Percentiles rank a stretch among this genome's conserved stretches.
Conservation (phyloP, 2,113 vertebrate species). For the Cercopithecus mona region DNA sequence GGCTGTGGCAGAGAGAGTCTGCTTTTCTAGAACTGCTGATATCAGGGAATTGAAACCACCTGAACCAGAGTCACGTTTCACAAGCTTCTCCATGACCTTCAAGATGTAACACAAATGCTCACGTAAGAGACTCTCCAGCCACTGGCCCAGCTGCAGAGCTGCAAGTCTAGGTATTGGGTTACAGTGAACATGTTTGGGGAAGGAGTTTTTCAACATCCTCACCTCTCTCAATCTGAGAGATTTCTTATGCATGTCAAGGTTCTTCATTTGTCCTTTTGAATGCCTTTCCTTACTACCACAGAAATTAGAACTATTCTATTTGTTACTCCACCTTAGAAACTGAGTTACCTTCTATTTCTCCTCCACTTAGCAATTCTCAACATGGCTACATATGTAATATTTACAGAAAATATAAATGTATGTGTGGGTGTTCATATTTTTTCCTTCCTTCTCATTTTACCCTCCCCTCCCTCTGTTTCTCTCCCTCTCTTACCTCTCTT, state of each 20-base stretch:
- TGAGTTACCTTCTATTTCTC: background rate
- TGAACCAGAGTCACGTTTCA: conserved; percentile 55
- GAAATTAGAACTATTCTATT: background rate
- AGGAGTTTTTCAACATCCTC: background rate
- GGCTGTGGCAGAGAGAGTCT: conserved; percentile 70
- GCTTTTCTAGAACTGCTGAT: conserved; percentile 79
- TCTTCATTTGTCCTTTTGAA: background rate
- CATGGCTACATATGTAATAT: background rate
- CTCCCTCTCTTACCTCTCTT: conserved; percentile 79
- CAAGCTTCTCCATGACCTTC: conserved; percentile 80
- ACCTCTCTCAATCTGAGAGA: background rate
- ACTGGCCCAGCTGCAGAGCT: background rate
- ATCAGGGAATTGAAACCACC: conserved; percentile 73
- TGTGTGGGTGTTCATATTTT: background rate
- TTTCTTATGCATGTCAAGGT: background rate
- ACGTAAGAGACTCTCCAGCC: background rate
- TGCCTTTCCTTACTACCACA: background rate
- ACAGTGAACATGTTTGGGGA: background rate
- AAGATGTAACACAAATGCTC: conserved; percentile 3
- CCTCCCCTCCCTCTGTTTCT: background rate
- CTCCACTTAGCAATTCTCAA: conserved; percentile 8
- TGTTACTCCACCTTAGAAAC: background rate
- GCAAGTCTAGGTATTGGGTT: background rate
- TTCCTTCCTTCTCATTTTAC: background rate
- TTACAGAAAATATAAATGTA: background rate